Conservation (phyloP, 64 coral and sea anemone species). For the Stichodactyla mertensii region DNA sequence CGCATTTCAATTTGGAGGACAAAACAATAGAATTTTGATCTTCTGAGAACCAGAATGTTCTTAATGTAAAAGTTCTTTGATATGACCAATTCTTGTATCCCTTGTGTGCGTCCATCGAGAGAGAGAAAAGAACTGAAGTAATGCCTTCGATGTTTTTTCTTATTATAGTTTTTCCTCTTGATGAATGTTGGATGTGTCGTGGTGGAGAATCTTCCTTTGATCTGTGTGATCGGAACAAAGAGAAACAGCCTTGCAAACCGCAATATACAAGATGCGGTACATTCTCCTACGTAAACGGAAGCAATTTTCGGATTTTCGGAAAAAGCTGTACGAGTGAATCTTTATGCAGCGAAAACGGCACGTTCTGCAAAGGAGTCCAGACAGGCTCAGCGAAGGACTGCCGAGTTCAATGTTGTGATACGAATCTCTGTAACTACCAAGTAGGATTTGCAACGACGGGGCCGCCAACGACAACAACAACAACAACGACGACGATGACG, state of each 20-base stretch:
- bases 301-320: background rate
- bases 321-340: background rate
- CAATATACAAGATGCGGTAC: background rate
- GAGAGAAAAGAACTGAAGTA: no score
- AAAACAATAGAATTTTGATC: no score
- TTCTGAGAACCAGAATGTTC: no score
- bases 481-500: background rate
- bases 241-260: background rate
- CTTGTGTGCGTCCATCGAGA: no score
- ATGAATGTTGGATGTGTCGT: background rate
- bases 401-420: constrained; percentile 12
- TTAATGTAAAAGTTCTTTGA: no score
- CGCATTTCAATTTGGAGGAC: no score
- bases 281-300: background rate
- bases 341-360: background rate
- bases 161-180: background rate
- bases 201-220: background rate
- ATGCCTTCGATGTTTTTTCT: no score
- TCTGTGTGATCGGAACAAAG: background rate
- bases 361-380: background rate
- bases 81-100: no score
- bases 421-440: background rate
- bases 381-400: background rate
- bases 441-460: constrained; percentile 1
- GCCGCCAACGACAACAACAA: background rate